Percentiles rank a stretch among this genome's conserved stretches.
Evolutionary conservation across 2,113 vertebrate genomes (phyloP).

Genomic region (Columba livia): DNA sequence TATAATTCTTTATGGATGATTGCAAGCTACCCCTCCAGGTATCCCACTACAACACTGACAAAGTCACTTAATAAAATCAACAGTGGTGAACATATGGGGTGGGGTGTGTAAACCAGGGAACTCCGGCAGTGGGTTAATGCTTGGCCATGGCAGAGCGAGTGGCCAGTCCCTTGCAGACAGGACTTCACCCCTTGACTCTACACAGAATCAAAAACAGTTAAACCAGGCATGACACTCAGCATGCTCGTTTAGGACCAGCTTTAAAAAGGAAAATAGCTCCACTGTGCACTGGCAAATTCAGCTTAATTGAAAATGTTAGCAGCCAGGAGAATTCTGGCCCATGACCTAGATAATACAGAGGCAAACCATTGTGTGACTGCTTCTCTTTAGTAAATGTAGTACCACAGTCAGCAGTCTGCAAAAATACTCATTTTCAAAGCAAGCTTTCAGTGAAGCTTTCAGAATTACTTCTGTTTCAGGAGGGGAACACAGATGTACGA

Average conservation of each 20-base stretch:
- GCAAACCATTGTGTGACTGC: not conserved
- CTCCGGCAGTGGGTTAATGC: not conserved
- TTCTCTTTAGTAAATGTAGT: conserved; percentile 14
- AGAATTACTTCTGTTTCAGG: conserved; percentile 29
- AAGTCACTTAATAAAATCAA: not conserved
- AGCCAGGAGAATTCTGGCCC: conserved; percentile 2
- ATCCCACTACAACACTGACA: not conserved
- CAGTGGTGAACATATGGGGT: not conserved
- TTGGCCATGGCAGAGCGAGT: not conserved
- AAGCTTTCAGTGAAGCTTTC: conserved; percentile 40
- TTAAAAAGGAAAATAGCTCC: conserved; percentile 40
- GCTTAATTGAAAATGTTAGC: conserved; percentile 32
- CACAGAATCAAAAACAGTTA: not conserved
- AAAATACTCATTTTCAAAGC: conserved; percentile 59
- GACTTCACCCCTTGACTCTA: not conserved
- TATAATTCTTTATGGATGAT: not conserved
- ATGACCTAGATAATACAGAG: conserved; percentile 33
- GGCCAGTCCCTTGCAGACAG: not conserved
- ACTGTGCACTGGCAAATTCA: not conserved
- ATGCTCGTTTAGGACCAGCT: conserved; percentile 31
- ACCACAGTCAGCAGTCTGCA: conserved; percentile 12
- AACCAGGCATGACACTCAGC: not conserved
- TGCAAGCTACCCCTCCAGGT: not conserved
- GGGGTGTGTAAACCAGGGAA: not conserved
- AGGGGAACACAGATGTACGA: not conserved